Evolutionary conservation across 2,888 invertebrate species (phyloP), one percentile per base, ranked within the genome.

Genomic region (Hemaris fuciformis): DNA sequence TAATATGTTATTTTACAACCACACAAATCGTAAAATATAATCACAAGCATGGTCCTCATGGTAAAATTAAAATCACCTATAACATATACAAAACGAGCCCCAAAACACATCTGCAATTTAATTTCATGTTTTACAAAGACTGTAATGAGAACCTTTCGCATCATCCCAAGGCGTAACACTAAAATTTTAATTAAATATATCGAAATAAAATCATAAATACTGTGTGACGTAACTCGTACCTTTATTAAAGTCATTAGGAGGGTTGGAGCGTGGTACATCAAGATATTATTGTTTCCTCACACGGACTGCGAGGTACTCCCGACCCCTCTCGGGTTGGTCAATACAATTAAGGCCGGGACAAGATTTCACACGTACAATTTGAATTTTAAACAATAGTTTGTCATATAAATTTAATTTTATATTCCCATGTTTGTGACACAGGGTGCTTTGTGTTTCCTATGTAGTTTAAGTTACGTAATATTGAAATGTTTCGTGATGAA

Each of bases 361-460:
- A 91, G 89, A 91, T 91, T 91, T 90, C 84, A 85, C 87, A 87
- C 88, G 89, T 88, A 87, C 88, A 84, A 90, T 91, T 89, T 90
- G 89, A 91, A 91, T 91, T 90, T 91, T 90, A 88, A 90, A 88
- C 90, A 89, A 90, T 91, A 91, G 91, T 91, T 91, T 89, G 91
- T 90, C 89, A 89, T 87, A 89, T 89, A 87, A 89, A 91, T 90
- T 90, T 88, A 88, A 90, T 91, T 89, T 88, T 81, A 88, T 85
- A 80, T 75, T 72, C 74, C 76, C 75, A 72, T n/a, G n/a, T n/a
- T 81, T 66, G 59, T 66, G 63, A 57, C 78, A 84, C 69, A 81
- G 89, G 84, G 48, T 86, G 90, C 73, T 71, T 15, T 22, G 57
- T 34, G 65, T 64, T 60, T 66, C 53, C 7, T 34, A n/a, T n/a